Conservation (phyloP, 2,888 invertebrate species). For the Euphydryas editha region DNA sequence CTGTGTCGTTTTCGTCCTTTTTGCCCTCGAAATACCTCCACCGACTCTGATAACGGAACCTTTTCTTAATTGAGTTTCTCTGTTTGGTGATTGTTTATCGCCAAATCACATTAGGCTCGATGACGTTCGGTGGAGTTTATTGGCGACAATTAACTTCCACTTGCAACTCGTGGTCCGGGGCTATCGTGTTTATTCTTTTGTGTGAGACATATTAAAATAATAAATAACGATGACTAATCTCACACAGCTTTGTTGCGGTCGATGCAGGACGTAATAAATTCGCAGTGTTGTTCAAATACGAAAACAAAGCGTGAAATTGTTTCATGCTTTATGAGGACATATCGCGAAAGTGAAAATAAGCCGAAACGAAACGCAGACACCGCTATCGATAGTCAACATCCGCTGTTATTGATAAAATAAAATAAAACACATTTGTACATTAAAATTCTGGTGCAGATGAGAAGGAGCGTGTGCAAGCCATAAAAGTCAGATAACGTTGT, state of each 20-base stretch:
- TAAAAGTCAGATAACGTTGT: constrained; percentile 70
- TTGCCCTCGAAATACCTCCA: constrained; percentile 42
- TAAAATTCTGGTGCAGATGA: constrained; percentile 53
- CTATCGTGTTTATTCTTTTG: constrained; percentile 30
- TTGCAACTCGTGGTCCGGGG: constrained; percentile 37
- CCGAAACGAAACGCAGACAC: constrained; percentile 50
- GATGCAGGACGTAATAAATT: constrained; percentile 53
- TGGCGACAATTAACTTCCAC: constrained; percentile 60
- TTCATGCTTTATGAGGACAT: constrained; percentile 38
- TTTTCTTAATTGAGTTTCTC: constrained; percentile 79
- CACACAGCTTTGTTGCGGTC: constrained; percentile 51
- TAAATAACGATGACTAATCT: constrained; percentile 53
- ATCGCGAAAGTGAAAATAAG: constrained; percentile 42
- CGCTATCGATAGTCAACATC: constrained; percentile 61
- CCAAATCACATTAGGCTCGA: constrained; percentile 68
- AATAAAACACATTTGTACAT: constrained; percentile 48
- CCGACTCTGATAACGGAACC: constrained; percentile 61
- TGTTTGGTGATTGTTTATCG: constrained; percentile 73
- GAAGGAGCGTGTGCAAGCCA: constrained; percentile 48
- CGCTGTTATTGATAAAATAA: constrained; percentile 68
- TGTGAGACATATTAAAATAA: constrained; percentile 45
- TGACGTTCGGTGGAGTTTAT: constrained; percentile 61
- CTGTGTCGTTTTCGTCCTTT: constrained; percentile 65
- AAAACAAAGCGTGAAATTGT: constrained; percentile 42
- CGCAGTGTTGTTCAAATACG: constrained; percentile 48